These are phyloP conservation scores for Lycaena phlaeas DNA, from an alignment of 2,888 invertebrate genomes.

Conservation along the genomic window DNA sequence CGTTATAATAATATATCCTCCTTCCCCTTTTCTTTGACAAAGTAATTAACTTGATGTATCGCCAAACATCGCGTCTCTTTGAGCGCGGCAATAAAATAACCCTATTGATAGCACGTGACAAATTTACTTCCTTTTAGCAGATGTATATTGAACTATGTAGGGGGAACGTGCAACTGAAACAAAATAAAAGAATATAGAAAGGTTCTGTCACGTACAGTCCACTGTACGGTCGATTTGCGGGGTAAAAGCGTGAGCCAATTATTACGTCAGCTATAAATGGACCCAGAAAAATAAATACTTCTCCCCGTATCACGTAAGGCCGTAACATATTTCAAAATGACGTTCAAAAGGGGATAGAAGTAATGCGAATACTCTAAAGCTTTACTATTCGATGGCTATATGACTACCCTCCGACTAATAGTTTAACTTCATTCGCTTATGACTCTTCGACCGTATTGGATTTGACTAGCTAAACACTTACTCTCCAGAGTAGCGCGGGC, in stretches of 20 bases:
- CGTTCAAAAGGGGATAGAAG: neutral
- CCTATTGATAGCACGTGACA: slow-evolving; percentile 1
- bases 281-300: slow-evolving; percentile 9
- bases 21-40: neutral
- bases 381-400: no score
- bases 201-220: slow-evolving; percentile 10
- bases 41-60: slow-evolving; percentile 3
- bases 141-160: neutral
- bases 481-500: no score
- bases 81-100: neutral
- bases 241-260: slow-evolving; percentile 10
- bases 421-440: no score
- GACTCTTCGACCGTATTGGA: no score
- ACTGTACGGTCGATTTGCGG: slow-evolving; percentile 11
- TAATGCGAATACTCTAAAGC: no score
- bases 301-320: slow-evolving; percentile 6
- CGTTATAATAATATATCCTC: no score
- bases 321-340: neutral
- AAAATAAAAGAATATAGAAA: slow-evolving; percentile 9
- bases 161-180: neutral
- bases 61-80: neutral
- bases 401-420: no score
- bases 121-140: neutral
- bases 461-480: no score
- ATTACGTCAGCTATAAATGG: slow-evolving; percentile 12